Conservation (phyloP, 2,888 invertebrate species). For the Brachyopa scutellaris region DNA sequence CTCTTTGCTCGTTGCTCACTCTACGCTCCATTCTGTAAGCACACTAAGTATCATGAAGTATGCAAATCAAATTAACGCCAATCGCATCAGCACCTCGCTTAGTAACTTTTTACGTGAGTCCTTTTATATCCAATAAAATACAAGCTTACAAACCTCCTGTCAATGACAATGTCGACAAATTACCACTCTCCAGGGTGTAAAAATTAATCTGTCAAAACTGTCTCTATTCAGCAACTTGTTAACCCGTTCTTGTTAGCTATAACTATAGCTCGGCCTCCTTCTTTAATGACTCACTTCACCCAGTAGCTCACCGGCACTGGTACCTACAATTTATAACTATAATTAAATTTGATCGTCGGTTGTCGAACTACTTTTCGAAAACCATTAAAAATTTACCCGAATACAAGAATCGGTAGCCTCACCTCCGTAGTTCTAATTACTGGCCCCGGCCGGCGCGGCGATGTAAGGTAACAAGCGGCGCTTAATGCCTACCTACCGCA, state of each 20-base stretch:
- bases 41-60: too few species aligned
- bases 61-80: too few species aligned
- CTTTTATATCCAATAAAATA: too few species aligned
- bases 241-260: conserved; percentile 15
- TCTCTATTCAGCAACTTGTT: conserved; percentile 24
- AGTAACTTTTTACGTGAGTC: too few species aligned
- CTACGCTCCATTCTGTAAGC: too few species aligned
- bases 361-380: conserved; percentile 67
- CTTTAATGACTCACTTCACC: conserved; percentile 49
- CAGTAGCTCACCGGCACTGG: background rate
- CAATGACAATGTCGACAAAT: background rate
- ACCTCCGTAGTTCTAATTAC: conserved; percentile 65
- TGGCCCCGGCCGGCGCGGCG: conserved; percentile 6
- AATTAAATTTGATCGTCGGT: conserved; percentile 68
- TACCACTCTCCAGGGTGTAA: background rate
- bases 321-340: conserved; percentile 56
- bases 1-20: too few species aligned
- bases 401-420: conserved; percentile 64
- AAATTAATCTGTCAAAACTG: conserved; percentile 37
- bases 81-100: too few species aligned
- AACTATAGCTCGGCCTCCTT: conserved; percentile 36
- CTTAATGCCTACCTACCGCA: conserved; percentile 38
- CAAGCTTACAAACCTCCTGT: too few species aligned
- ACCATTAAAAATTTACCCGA: conserved; percentile 61
- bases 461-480: conserved; percentile 66